A percentile compares a stretch with the other conserved stretches of the same genome.
Evolutionary conservation across 2,113 vertebrate genomes (phyloP).

Genomic region (Microcebus jonahi): DNA sequence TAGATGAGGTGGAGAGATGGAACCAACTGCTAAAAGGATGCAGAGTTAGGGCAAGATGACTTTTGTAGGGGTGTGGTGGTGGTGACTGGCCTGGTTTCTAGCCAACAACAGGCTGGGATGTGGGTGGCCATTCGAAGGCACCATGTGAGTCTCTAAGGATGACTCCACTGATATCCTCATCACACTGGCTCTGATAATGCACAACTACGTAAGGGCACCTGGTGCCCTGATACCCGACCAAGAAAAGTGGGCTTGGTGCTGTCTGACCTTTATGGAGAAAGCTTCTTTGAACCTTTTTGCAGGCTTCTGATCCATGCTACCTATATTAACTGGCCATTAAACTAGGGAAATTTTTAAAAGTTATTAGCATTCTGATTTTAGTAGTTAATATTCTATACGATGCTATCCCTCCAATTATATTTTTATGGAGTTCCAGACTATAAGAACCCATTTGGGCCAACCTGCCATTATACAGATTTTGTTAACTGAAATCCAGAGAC

Average conservation of each 20-base stretch:
- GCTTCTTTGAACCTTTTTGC: background rate
- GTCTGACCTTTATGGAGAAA: background rate
- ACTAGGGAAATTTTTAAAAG: background rate
- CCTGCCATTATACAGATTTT: background rate
- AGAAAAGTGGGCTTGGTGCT: background rate
- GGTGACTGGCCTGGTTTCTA: background rate
- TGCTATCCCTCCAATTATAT: background rate
- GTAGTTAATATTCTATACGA: background rate
- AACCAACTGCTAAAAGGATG: background rate
- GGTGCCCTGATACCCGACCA: background rate
- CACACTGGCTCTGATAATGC: background rate
- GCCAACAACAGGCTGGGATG: background rate
- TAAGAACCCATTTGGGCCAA: background rate
- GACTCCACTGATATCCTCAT: background rate
- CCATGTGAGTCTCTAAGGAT: rapidly evolving
- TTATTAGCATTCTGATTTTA: background rate
- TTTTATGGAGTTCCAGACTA: background rate
- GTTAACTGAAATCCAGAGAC: background rate
- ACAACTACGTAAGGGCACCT: background rate
- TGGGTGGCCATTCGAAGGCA: background rate
- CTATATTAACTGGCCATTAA: background rate
- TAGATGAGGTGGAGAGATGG: background rate
- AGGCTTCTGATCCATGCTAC: background rate
- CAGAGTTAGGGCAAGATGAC: background rate
- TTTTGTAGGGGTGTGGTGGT: rapidly evolving